A percentile compares a stretch with the other conserved stretches of the same genome.
Conservation (phyloP, 2,797 vertebrate genomes). For the Cyclopterus lumpus region DNA sequence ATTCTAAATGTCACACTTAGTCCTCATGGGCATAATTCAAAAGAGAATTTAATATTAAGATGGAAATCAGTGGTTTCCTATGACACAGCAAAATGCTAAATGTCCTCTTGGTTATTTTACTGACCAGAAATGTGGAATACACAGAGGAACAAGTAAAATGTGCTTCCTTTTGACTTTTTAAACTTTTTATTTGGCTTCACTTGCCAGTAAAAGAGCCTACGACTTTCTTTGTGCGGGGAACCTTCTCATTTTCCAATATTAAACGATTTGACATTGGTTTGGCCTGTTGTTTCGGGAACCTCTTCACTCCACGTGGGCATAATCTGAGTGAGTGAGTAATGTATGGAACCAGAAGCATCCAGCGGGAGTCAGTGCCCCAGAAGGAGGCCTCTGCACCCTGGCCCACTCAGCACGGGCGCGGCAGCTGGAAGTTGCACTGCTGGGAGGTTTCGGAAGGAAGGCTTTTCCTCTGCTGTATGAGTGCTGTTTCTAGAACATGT, state of each 20-base stretch:
- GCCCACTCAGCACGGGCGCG: constrained; percentile 42
- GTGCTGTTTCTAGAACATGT: constrained; percentile 11
- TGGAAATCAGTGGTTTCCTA: neutral
- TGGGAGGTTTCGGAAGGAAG: constrained; percentile 25
- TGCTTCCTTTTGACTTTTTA: neutral
- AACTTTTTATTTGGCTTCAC: neutral
- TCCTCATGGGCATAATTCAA: neutral
- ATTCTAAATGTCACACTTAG: neutral
- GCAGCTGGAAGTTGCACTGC: constrained; percentile 34
- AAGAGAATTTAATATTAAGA: constrained; percentile 1
- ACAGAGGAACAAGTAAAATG: neutral
- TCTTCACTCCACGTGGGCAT: neutral
- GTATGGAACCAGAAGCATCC: constrained; percentile 10
- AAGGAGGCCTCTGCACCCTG: constrained; percentile 45
- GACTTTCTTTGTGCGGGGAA: neutral
- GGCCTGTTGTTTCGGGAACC: neutral
- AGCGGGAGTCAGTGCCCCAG: neutral
- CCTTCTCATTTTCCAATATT: neutral
- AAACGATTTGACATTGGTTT: neutral
- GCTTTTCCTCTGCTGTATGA: constrained; percentile 10
- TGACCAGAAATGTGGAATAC: neutral
- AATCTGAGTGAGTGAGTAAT: constrained; percentile 11
- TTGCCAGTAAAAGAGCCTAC: neutral
- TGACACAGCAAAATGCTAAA: neutral
- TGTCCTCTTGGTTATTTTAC: neutral